A percentile compares a stretch with the other conserved stretches of the same genome.
These are phyloP conservation scores for Trematomus bernacchii DNA, from an alignment of 2,797 vertebrate genomes.

Conservation along the genomic window DNA sequence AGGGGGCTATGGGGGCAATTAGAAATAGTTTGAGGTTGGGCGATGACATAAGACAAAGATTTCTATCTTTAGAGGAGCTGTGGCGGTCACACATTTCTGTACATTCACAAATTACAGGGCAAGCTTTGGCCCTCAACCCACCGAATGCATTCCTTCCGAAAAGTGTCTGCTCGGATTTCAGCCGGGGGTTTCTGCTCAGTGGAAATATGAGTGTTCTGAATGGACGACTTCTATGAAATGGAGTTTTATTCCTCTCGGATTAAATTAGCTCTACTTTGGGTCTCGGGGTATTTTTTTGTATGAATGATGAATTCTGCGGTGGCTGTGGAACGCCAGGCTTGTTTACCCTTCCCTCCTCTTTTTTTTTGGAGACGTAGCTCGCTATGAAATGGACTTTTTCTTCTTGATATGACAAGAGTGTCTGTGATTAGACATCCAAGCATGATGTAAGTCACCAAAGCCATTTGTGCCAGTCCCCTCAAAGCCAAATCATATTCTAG, in stretches of 20 bases:
- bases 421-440: slow-evolving; percentile 83
- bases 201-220: slow-evolving; percentile 86
- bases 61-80: slow-evolving; percentile 86
- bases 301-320: slow-evolving; percentile 85
- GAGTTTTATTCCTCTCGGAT: slow-evolving; percentile 84
- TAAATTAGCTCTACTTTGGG: slow-evolving; percentile 83
- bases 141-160: slow-evolving; percentile 88
- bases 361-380: slow-evolving; percentile 58
- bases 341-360: slow-evolving; percentile 78
- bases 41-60: slow-evolving; percentile 87
- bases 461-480: slow-evolving; percentile 78
- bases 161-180: slow-evolving; percentile 87
- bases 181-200: slow-evolving; percentile 83
- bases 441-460: slow-evolving; percentile 83
- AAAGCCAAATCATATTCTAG: slow-evolving; percentile 83
- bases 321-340: slow-evolving; percentile 75
- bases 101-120: slow-evolving; percentile 89
- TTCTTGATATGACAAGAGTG: slow-evolving; percentile 84
- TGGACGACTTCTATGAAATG: slow-evolving; percentile 83
- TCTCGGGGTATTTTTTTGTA: slow-evolving; percentile 78
- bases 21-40: slow-evolving; percentile 84
- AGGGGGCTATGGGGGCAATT: slow-evolving; percentile 82
- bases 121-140: slow-evolving; percentile 84
- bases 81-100: slow-evolving; percentile 86
- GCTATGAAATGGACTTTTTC: slow-evolving; percentile 79